A percentile compares a stretch with the other conserved stretches of the same genome.
Evolutionary conservation across 2,888 invertebrate species (phyloP).

Genomic region (Conops quadrifasciatus): DNA sequence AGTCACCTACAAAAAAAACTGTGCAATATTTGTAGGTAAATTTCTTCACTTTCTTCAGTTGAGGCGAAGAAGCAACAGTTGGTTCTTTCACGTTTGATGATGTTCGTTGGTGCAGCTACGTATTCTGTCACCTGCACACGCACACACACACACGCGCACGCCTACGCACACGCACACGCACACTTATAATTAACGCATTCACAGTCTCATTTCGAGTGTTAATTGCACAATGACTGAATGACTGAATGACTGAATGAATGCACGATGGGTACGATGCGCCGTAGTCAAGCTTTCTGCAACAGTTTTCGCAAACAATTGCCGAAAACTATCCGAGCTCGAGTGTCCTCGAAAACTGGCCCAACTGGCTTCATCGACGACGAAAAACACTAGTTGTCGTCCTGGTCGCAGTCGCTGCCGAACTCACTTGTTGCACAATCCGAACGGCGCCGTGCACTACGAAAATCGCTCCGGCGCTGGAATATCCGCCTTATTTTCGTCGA

Average conservation of each 20-base stretch:
- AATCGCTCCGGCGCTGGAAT: slow-evolving; percentile 26
- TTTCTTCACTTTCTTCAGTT: neutral
- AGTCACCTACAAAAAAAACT: neutral
- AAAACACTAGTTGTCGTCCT: slow-evolving; percentile 56
- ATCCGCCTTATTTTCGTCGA: slow-evolving; percentile 55
- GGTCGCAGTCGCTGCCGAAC: slow-evolving; percentile 64
- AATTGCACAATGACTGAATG: neutral
- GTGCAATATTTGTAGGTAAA: neutral
- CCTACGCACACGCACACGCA: neutral
- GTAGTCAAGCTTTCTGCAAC: neutral
- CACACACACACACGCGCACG: slow-evolving; percentile 28
- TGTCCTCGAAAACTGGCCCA: slow-evolving; percentile 13
- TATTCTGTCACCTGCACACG: slow-evolving; percentile 22
- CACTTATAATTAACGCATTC: slow-evolving; percentile 17
- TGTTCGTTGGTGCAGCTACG: slow-evolving; percentile 26
- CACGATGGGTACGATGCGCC: neutral
- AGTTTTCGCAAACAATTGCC: neutral
- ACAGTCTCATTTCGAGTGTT: neutral
- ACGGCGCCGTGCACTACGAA: slow-evolving; percentile 48
- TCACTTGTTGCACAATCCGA: slow-evolving; percentile 67
- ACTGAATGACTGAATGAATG: neutral
- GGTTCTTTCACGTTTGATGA: slow-evolving; percentile 36
- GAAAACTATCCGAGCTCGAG: slow-evolving; percentile 20
- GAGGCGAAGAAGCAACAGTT: slow-evolving; percentile 42
- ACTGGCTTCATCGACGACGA: too few relatives aligned